Base-by-base conservation (phyloP, 2,797 vertebrate genomes). In the Myripristis murdjan region DNA sequence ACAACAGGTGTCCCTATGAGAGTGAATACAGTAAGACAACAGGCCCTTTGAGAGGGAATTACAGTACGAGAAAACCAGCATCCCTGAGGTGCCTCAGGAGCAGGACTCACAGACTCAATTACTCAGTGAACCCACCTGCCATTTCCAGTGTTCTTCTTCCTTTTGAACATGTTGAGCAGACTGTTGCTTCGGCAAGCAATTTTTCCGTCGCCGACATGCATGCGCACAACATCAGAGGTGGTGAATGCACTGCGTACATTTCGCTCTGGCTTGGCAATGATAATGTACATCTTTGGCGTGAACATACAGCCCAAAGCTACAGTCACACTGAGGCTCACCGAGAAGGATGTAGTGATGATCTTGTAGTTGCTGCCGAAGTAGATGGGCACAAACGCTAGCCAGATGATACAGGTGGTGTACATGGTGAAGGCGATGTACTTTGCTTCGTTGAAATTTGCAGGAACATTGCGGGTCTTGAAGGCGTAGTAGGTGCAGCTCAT, bases 361-460 rank as follows among this genome's bases (percentile, higher is more conserved):
- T 99, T 99, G 93, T 99, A 99, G 95, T 99, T 98, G 95, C 97
- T 98, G 75, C 98, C 98, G 0, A 99, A 99, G 90, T 99, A 99
- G 85, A 99, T 99, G 2, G 98, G 98, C 79, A 99, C 97, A 16
- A 99, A 99, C 14, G 98, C 98, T 75, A 99, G 93, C 98, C 98
- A 99, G 86, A 99, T 99, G 64, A 99, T 99, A 62, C 98, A 99
- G 3, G 98, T 99, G 82, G 98, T 99, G 57, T 99, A 99, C 98
- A 99, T 99, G 31, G 98, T 99, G 91, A 99, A 99, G 81, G 98
- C 98, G 1, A 99, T 99, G 87, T 99, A 99, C 81, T 99, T 99
- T 71, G 98, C 98, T 80, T 99, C 98, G 0, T 99, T 99, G 92
- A 99, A 99, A 79, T 99, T 99, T 84, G 98, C 98, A 0, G 98